A percentile compares a stretch with the other conserved stretches of the same genome.
Conservation (phyloP, 2,797 vertebrate genomes). For the Martes flavigula region DNA sequence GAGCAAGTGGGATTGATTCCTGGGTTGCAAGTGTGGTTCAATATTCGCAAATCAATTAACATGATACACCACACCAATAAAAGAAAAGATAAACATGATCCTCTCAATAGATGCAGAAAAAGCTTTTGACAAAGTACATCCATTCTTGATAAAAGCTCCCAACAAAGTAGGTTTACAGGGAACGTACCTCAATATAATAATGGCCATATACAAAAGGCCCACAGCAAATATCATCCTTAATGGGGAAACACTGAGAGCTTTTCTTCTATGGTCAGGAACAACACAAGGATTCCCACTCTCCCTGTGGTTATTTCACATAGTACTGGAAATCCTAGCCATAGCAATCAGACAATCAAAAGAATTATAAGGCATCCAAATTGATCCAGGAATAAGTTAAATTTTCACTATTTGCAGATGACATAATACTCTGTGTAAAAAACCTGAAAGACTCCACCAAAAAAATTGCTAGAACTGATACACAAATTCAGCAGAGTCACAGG, state of each 20-base stretch:
- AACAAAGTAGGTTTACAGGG: background rate
- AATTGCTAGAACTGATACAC: background rate
- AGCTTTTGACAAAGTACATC: background rate
- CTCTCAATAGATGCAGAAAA: background rate
- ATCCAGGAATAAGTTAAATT: background rate
- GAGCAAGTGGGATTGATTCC: background rate
- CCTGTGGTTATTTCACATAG: background rate
- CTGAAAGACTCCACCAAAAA: background rate
- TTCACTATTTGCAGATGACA: background rate
- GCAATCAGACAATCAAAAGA: background rate
- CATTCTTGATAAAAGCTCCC: background rate
- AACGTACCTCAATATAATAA: background rate
- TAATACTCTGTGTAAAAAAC: background rate
- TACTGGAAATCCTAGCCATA: background rate
- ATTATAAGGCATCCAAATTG: background rate
- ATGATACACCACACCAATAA: background rate
- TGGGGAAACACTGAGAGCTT: background rate
- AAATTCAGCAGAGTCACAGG: background rate
- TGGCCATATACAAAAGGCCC: background rate
- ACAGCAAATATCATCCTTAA: background rate
- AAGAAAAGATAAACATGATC: background rate
- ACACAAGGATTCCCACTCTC: background rate
- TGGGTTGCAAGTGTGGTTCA: background rate
- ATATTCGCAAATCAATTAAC: background rate
- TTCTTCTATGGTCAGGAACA: background rate